Evolutionary conservation across 1,140 invertebrate genomes (phyloP).

Genomic region (Argopecten irradians): DNA sequence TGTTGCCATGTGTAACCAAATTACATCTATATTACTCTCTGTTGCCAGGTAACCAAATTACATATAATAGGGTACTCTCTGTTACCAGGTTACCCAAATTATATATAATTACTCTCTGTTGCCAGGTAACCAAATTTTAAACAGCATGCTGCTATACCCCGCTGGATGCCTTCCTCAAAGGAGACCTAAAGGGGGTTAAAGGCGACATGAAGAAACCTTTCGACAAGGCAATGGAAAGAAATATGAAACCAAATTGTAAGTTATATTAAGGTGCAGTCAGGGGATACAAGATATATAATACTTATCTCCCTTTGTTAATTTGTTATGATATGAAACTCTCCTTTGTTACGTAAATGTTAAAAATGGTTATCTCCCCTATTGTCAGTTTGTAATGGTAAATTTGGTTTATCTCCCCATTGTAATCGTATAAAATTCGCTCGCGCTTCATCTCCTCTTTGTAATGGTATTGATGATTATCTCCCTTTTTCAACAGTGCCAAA

Average conservation of each 20-base stretch:
- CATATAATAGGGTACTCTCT: too few species aligned
- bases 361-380: slow-evolving; percentile 53
- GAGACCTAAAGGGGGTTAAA: slow-evolving; percentile 96
- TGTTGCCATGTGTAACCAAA: not conserved
- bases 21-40: not conserved
- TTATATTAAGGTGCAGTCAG: slow-evolving; percentile 74
- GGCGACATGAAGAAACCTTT: slow-evolving; percentile 97
- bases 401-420: too few species aligned
- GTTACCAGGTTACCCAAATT: slow-evolving; percentile 94
- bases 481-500: slow-evolving; percentile 80
- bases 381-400: too few species aligned
- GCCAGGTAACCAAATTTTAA: slow-evolving; percentile 94
- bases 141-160: slow-evolving; percentile 97
- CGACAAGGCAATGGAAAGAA: slow-evolving; percentile 97
- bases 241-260: slow-evolving; percentile 94
- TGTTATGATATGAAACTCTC: too few species aligned
- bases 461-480: too few species aligned
- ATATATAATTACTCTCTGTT: slow-evolving; percentile 53
- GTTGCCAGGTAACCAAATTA: not conserved
- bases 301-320: too few species aligned
- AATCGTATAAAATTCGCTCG: too few species aligned
- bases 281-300: too few species aligned
- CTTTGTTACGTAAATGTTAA: too few species aligned
- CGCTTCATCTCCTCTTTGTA: too few species aligned
- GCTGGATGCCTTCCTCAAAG: slow-evolving; percentile 94